Evolutionary conservation across 2,797 vertebrate species (phyloP).

Genomic region (Columba guinea): DNA sequence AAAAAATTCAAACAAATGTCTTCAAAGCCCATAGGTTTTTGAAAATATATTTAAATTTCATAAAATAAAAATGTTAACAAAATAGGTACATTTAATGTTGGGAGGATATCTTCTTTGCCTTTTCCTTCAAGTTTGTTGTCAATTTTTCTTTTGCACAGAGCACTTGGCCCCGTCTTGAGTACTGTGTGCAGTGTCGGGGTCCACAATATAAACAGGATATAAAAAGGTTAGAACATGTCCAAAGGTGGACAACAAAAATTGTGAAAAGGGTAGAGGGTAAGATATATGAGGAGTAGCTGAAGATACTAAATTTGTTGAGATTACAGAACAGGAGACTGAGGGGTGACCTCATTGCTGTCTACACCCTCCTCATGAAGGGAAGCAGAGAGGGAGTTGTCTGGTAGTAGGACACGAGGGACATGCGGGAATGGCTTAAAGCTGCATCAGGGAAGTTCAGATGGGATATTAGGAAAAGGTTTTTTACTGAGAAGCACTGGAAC

Average conservation of each 20-base stretch:
- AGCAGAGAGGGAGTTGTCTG: not conserved
- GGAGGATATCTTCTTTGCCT: not conserved
- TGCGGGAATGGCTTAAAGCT: not conserved
- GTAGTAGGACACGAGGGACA: not conserved
- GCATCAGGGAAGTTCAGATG: not conserved
- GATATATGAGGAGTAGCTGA: not conserved
- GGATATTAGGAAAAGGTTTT: not conserved
- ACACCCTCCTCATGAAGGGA: not conserved
- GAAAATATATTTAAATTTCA: not conserved
- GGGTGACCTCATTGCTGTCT: not conserved
- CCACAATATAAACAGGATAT: not conserved
- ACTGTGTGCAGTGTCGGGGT: not conserved
- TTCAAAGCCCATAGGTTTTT: not conserved
- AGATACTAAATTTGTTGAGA: not conserved
- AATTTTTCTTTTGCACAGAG: not conserved
- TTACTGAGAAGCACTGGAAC: not conserved
- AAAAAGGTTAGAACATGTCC: not conserved
- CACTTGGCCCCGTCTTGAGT: accelerated
- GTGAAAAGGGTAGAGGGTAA: not conserved
- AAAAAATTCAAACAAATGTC: not conserved
- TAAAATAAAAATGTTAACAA: not conserved
- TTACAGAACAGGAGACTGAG: not conserved
- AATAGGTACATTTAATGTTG: not conserved
- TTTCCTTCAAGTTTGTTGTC: not conserved
- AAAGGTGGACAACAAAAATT: not conserved